phyloP scores from a whole-genome alignment of 2,888 invertebrate species.

The Julus scandinavius region DNA sequence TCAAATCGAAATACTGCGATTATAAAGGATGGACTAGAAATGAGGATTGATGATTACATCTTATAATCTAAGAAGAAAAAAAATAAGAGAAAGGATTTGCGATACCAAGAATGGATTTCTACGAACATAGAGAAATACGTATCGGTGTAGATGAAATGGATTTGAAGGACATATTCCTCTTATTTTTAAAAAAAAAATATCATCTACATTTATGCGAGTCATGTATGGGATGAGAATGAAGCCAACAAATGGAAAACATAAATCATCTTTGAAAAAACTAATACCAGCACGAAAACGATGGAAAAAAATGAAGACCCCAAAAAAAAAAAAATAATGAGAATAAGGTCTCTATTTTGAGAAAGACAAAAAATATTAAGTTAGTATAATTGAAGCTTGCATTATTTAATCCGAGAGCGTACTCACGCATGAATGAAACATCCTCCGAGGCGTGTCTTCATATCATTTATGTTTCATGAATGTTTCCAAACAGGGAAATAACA shows the following conservation, averaged over 20 bases:
- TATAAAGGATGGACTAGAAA: not conserved
- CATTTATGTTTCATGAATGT: not conserved
- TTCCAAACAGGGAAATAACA: not conserved
- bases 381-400: conserved; percentile 3
- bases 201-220: not conserved
- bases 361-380: conserved; percentile 17
- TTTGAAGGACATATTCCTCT: not conserved
- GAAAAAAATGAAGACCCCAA: conserved; percentile 48
- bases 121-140: not conserved
- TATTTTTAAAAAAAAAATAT: not conserved
- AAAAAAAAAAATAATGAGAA: conserved; percentile 45
- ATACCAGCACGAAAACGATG: not conserved
- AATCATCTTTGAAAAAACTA: not conserved
- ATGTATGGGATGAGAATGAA: conserved; percentile 33
- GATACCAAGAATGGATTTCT: not conserved
- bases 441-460: not conserved
- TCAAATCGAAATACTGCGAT: not conserved
- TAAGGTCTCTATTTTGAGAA: conserved; percentile 1
- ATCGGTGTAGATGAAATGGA: not conserved
- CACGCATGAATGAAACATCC: not conserved
- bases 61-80: not conserved
- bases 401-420: not conserved
- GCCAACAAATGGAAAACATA: conserved; percentile 3
- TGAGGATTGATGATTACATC: not conserved
- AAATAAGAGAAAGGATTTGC: not conserved